Evolutionary conservation across 2,888 invertebrate species (phyloP).

Genomic region (Nemoura dubitans): DNA sequence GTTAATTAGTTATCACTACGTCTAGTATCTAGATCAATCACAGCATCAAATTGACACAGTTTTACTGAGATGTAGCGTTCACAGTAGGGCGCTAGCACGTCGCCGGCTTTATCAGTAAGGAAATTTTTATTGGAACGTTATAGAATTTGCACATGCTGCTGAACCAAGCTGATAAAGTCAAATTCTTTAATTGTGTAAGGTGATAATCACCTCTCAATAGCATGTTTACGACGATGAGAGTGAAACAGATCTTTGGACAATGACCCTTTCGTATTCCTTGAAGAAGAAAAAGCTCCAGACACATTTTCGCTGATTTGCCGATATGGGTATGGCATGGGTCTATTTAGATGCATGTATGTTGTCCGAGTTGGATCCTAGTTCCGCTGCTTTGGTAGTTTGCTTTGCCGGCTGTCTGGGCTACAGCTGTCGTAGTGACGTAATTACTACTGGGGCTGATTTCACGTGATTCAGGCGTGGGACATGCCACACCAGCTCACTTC

Average conservation of each 20-base stretch:
- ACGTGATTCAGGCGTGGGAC: neutral
- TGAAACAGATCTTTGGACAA: neutral
- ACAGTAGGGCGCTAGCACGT: neutral
- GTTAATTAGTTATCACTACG: neutral
- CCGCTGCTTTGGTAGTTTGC: too few relatives aligned
- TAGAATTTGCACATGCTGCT: neutral
- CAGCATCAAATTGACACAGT: neutral
- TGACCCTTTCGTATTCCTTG: neutral
- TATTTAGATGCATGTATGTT: too few relatives aligned
- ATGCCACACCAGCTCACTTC: neutral
- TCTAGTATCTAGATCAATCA: neutral
- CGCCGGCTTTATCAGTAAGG: neutral
- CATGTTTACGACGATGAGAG: neutral
- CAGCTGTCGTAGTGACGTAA: neutral
- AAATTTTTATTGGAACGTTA: neutral
- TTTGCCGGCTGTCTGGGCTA: neutral
- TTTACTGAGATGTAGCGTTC: neutral
- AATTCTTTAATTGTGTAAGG: neutral
- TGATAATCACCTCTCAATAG: neutral
- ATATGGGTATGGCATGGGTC: too few relatives aligned
- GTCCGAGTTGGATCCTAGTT: too few relatives aligned
- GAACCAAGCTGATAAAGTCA: neutral
- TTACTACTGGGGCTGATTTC: neutral
- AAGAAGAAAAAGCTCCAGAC: neutral
- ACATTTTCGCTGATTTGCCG: neutral